Base-by-base conservation (phyloP, 2,797 vertebrate species). In the Eulemur albifrons region DNA sequence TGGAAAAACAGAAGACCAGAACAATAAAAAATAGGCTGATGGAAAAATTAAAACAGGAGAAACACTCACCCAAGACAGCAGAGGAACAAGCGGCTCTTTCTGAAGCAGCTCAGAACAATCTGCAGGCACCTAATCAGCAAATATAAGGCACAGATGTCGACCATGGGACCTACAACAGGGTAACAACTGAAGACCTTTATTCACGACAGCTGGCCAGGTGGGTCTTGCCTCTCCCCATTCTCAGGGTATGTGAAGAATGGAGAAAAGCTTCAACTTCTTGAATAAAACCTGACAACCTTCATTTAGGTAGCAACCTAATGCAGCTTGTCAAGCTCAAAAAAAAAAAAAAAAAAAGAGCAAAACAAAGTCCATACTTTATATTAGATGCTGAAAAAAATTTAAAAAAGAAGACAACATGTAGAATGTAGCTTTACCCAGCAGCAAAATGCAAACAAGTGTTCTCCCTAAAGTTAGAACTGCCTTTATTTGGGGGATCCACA, bases 51-150 rank as follows among this genome's bases (percentile, higher is more conserved):
- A 13, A 75, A 38, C 61, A 50, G 48, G 40, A 40, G 52, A 35
- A 48, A 61, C 32, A 40, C 77, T 91, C 12, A 54, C 76, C 75
- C 13, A 48, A 20, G 17, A 30, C 6, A 81, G 40, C 54, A 20
- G 14, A 50, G 30, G 45, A n/a, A 23, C 21, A 5, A 35, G 0
- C 0, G 2, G 5, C 2, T n/a, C 48, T 14, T 35, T 32, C 18
- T 0, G 0, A 0, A 70, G 21, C 7, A 43, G 15, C 43, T 13
- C 38, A 0, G 17, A n/a, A 15, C 13, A 5, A 40, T 17, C 20
- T 14, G 0, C 3, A 1, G 50, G 5, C n/a, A 1, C 3, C 43
- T 32, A 67, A 2, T 11, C 25, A 12, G 2, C 15, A 5, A 13
- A 14, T 3, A 35, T 1, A 12, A n/a, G n/a, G 40, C 14, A 5